Evolutionary conservation across 2,888 invertebrate genomes (phyloP), one percentile per base, ranked within the genome.

Genomic region (Caenorhabditis panamensis): DNA sequence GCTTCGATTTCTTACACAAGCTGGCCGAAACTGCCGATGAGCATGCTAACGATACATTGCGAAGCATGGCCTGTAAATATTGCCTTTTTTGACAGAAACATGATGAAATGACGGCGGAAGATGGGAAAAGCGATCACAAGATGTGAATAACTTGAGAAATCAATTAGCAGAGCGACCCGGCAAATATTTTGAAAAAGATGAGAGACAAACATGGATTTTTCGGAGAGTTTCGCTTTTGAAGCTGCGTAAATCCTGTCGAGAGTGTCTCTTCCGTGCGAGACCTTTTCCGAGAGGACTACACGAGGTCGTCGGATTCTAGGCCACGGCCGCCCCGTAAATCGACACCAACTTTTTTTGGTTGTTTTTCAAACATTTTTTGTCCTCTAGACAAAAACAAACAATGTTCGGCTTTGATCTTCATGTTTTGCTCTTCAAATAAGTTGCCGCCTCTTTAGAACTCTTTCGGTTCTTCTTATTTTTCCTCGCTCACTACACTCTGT

Each of bases 31-130:
- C 24, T 41, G 63, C 71, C 26, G 56, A 47, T 36, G 71, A 63
- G 53, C 54, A 72, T 36, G 56, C 63, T 31, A 72, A 18, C 18
- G 56, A 47, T 16, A 58, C 63, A 26, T 20, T 72, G n/a, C 72
- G 54, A 16, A 63, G 63, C 72, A 72, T 72, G 51, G 26, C 51
- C 68, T 68, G 54, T n/a, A n/a, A n/a, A n/a, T n/a, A n/a, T n/a
- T n/a, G n/a, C n/a, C 28, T 18, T 53, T 64, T 53, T 3, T 0
- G 26, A 44, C 22, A 64, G n/a, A n/a, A n/a, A n/a, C n/a, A n/a
- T n/a, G n/a, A n/a, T n/a, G n/a, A n/a, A n/a, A n/a, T n/a, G n/a
- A n/a, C n/a, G n/a, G 5, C 31, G 31, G 31, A 31, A n/a, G n/a
- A n/a, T n/a, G n/a, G n/a, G n/a, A n/a, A n/a, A n/a, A n/a, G n/a